Percentiles rank a stretch among this genome's conserved stretches.
Conservation (phyloP, 1,140 invertebrate species). For the Drosophila kikkawai region DNA sequence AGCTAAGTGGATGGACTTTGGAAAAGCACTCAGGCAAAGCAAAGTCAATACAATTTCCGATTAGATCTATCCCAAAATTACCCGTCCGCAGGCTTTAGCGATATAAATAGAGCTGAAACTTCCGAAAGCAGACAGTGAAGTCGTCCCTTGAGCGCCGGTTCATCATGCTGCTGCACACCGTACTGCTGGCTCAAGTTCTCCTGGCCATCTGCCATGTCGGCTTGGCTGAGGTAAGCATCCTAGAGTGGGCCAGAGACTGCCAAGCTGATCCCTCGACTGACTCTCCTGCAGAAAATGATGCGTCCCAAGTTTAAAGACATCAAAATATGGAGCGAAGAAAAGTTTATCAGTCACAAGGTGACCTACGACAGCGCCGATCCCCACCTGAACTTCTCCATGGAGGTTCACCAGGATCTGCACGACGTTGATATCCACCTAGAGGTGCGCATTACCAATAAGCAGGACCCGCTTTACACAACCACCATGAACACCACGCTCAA, state of each 20-base stretch:
- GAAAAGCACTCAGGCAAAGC: slow-evolving; percentile 53
- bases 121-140: slow-evolving; percentile 22
- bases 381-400: slow-evolving; percentile 74
- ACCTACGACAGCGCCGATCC: slow-evolving; percentile 69
- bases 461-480: slow-evolving; percentile 61
- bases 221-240: slow-evolving; percentile 54
- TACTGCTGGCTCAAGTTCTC: slow-evolving; percentile 43
- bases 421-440: slow-evolving; percentile 72
- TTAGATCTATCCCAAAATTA: slow-evolving; percentile 47
- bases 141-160: slow-evolving; percentile 7
- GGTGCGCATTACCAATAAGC: slow-evolving; percentile 61
- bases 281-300: slow-evolving; percentile 72
- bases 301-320: slow-evolving; percentile 75
- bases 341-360: slow-evolving; percentile 66
- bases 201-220: slow-evolving; percentile 45
- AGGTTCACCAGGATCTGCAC: slow-evolving; percentile 68
- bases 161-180: slow-evolving; percentile 53
- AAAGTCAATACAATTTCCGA: slow-evolving; percentile 28
- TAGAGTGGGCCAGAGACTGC: no score
- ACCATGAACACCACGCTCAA: slow-evolving; percentile 70
- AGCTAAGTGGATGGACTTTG: slow-evolving; percentile 49
- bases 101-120: slow-evolving; percentile 49
- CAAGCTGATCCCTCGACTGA: background rate
- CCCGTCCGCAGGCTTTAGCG: background rate
- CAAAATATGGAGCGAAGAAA: slow-evolving; percentile 79